Evolutionary conservation across 1,140 invertebrate genomes (phyloP).

Genomic region (Bombus difficillimus): DNA sequence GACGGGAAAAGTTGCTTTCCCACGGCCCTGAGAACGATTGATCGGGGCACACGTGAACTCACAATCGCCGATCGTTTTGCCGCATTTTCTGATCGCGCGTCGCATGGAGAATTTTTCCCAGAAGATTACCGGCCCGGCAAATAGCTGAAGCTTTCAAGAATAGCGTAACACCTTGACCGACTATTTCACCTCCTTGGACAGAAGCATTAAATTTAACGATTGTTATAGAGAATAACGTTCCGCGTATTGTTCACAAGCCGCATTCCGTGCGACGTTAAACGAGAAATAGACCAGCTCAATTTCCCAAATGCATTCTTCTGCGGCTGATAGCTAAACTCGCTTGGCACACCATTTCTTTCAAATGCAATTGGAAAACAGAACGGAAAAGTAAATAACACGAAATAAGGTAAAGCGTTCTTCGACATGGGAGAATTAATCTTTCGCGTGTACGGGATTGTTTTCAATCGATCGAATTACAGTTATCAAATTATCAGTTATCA

Average conservation of each 20-base stretch:
- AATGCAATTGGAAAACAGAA: neutral
- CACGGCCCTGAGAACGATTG: slow-evolving; percentile 43
- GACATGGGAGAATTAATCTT: neutral
- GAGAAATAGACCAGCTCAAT: slow-evolving; percentile 59
- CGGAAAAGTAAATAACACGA: neutral
- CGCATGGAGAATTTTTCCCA: slow-evolving; percentile 35
- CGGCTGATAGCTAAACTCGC: slow-evolving; percentile 7
- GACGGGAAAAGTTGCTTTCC: slow-evolving; percentile 40
- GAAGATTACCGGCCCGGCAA: slow-evolving; percentile 40
- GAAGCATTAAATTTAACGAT: slow-evolving; percentile 25
- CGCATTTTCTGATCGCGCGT: slow-evolving; percentile 36
- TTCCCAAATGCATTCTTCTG: slow-evolving; percentile 66
- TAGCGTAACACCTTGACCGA: slow-evolving; percentile 28
- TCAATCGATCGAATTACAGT: too few relatives aligned
- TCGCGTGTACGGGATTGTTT: too few relatives aligned
- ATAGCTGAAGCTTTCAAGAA: slow-evolving; percentile 24
- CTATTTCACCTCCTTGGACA: neutral
- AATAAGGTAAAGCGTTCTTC: neutral
- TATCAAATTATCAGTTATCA: too few relatives aligned
- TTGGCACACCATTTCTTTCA: neutral
- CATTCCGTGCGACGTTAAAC: slow-evolving; percentile 16
- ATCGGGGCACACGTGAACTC: slow-evolving; percentile 17
- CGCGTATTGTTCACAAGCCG: slow-evolving; percentile 23
- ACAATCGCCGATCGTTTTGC: slow-evolving; percentile 9
- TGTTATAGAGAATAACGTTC: neutral